These are phyloP conservation scores for Sebastes oblongus DNA, from an alignment of 2,797 vertebrate species.

Conservation along the genomic window DNA sequence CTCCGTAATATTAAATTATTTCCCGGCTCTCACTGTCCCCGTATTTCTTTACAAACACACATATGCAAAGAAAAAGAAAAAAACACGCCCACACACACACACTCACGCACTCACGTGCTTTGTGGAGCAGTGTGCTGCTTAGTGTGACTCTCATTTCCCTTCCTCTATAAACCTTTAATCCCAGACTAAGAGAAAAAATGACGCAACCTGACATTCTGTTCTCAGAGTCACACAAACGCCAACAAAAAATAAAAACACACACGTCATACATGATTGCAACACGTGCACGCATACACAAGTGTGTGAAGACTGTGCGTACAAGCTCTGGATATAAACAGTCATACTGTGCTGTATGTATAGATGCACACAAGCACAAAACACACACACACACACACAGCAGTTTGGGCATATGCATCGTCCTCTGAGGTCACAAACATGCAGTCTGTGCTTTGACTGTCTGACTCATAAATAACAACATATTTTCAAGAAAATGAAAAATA, in stretches of 20 bases:
- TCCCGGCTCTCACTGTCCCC: neutral
- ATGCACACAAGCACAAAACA: neutral
- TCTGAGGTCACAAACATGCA: slow-evolving; percentile 2
- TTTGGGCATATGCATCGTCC: slow-evolving; percentile 1
- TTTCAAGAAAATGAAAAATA: too few relatives aligned
- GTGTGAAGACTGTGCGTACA: neutral
- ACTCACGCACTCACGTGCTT: slow-evolving; percentile 20
- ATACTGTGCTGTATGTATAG: neutral
- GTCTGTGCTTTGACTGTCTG: neutral
- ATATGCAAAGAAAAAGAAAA: neutral
- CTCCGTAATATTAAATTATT: neutral
- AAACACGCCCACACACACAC: neutral
- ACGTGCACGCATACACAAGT: neutral
- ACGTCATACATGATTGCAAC: neutral
- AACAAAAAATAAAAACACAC: neutral
- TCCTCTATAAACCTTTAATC: slow-evolving; percentile 76
- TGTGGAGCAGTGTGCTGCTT: slow-evolving; percentile 48
- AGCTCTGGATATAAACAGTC: neutral
- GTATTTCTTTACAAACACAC: neutral
- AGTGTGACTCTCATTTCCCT: slow-evolving; percentile 67
- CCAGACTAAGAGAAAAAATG: slow-evolving; percentile 47
- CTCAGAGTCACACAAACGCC: slow-evolving; percentile 41
- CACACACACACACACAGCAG: neutral
- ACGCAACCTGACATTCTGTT: slow-evolving; percentile 66
- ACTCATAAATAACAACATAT: neutral